A percentile compares a stretch with the other conserved stretches of the same genome.
Evolutionary conservation across 2,888 invertebrate species (phyloP).

Genomic region (Rhyacophila evoluta): DNA sequence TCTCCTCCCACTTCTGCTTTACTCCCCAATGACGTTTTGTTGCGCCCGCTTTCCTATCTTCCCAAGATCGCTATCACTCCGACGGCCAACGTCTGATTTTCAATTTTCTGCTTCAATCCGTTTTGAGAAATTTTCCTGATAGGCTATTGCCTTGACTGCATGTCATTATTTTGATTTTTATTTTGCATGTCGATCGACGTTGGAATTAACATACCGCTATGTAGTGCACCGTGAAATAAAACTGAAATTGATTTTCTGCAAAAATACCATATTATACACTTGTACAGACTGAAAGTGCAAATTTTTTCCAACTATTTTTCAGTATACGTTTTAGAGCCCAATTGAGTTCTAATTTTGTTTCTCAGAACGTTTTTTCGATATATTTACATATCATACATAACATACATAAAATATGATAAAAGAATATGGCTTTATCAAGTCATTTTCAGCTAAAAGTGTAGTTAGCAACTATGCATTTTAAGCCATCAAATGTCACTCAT

Average conservation of each 20-base stretch:
- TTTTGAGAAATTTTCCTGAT: conserved; percentile 40
- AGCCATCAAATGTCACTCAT: no score
- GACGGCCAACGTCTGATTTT: conserved; percentile 40
- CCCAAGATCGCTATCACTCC: conserved; percentile 26
- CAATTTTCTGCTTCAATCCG: conserved; percentile 46
- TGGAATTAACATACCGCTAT: background rate
- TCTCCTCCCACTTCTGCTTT: background rate
- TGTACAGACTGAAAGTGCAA: no score
- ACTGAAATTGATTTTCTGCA: background rate
- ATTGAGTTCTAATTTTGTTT: no score
- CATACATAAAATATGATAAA: no score
- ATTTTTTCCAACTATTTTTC: no score
- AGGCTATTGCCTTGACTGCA: conserved; percentile 37
- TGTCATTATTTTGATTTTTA: conserved; percentile 26
- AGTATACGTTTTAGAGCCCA: no score
- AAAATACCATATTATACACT: no score
- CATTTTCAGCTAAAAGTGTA: no score
- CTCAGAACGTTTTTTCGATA: no score
- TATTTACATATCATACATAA: no score
- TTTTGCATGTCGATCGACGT: background rate
- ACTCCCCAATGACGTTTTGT: background rate
- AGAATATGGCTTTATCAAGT: no score
- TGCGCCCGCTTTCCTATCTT: background rate
- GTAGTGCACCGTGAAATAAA: conserved; percentile 5
- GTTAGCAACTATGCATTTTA: no score